phyloP scores from a whole-genome alignment of 1,140 invertebrate genomes.

The Tetramorium simillimum region DNA sequence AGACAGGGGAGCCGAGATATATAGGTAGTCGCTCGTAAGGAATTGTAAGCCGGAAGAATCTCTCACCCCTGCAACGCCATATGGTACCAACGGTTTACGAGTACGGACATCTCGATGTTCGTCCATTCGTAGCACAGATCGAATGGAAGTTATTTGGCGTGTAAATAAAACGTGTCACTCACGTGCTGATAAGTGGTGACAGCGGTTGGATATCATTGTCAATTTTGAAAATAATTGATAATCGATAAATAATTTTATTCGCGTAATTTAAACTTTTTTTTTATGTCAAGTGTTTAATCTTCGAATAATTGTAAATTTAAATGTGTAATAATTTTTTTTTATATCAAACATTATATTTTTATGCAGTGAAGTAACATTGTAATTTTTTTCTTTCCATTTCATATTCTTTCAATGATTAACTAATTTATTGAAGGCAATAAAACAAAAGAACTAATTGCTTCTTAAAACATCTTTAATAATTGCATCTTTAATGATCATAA shows the following conservation, averaged over 20 bases:
- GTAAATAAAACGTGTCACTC: slow-evolving; percentile 1
- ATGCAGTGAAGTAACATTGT: neutral
- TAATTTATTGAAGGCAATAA: neutral
- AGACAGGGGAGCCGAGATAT: slow-evolving; percentile 16
- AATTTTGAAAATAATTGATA: neutral
- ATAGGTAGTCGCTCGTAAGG: slow-evolving; percentile 7
- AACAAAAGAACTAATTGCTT: neutral
- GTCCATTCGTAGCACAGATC: neutral
- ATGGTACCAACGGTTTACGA: slow-evolving; percentile 36
- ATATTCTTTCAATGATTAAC: neutral
- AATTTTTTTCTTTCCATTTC: neutral
- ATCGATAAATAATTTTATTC: neutral
- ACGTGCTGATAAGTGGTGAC: neutral
- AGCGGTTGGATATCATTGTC: neutral
- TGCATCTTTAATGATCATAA: neutral
- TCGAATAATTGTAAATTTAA: neutral
- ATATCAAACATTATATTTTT: neutral
- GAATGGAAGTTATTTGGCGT: neutral
- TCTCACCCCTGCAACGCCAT: slow-evolving; percentile 18
- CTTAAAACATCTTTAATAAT: neutral
- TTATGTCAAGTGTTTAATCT: neutral
- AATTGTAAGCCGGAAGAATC: slow-evolving; percentile 40
- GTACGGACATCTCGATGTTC: neutral
- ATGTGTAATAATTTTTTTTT: neutral
- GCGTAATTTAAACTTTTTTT: neutral